Conservation (phyloP, 1,140 invertebrate genomes). For the Geopemphigus sp. region DNA sequence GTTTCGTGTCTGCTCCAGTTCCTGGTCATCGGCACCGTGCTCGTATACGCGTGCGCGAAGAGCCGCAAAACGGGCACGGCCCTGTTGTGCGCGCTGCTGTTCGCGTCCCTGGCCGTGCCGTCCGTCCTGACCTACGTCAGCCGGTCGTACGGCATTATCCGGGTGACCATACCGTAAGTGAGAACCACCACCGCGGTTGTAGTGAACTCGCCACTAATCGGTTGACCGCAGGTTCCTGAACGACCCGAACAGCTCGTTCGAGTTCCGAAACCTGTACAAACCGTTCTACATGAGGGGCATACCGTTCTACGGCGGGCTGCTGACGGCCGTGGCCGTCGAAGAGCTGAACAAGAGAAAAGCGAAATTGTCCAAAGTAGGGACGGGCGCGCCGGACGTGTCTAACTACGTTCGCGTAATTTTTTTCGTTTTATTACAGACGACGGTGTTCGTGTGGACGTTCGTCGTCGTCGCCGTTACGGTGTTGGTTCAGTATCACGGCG, state of each 20-base stretch:
- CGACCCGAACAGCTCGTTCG: neutral
- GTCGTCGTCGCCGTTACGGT: neutral
- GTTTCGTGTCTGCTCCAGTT: slow-evolving; percentile 84
- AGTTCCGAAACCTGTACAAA: neutral
- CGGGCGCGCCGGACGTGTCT: no score
- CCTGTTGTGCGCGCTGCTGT: neutral
- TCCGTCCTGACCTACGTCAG: slow-evolving; percentile 33
- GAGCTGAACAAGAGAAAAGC: neutral
- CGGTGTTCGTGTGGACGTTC: neutral
- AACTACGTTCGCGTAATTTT: neutral
- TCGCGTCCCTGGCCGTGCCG: neutral
- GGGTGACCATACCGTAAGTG: slow-evolving; percentile 32
- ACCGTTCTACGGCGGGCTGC: neutral
- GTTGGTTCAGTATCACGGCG: neutral
- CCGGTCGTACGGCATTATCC: slow-evolving; percentile 27
- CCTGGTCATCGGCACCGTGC: slow-evolving; percentile 73
- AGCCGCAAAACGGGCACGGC: slow-evolving; percentile 21
- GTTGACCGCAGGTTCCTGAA: neutral
- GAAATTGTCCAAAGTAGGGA: neutral
- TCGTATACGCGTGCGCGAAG: slow-evolving; percentile 64
- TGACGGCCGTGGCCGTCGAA: neutral
- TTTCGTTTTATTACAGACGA: neutral
- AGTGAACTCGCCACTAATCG: no score
- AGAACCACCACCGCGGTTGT: no score
- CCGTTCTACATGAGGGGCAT: slow-evolving; percentile 9